phyloP scores from a whole-genome alignment of 2,797 vertebrate species.

The Kryptolebias ocellatus region DNA sequence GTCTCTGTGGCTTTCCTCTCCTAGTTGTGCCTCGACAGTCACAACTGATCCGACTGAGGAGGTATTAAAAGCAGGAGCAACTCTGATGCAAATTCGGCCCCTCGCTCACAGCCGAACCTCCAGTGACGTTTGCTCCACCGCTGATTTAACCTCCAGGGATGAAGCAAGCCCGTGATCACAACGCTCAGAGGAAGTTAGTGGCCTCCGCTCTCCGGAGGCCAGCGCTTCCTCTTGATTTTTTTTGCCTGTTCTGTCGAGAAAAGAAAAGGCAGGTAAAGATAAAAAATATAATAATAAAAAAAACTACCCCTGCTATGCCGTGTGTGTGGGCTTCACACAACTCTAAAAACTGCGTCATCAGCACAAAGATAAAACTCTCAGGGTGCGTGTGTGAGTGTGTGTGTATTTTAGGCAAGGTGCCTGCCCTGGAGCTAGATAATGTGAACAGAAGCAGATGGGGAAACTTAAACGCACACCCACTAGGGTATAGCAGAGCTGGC shows the following conservation, averaged over 20 bases:
- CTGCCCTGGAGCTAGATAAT: slow-evolving; percentile 83
- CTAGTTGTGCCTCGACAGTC: slow-evolving; percentile 36
- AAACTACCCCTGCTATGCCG: slow-evolving; percentile 69
- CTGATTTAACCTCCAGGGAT: slow-evolving; percentile 76
- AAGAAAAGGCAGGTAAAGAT: slow-evolving; percentile 74
- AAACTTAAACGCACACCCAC: slow-evolving; percentile 82
- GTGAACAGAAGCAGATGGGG: slow-evolving; percentile 83
- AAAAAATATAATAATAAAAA: slow-evolving; percentile 49
- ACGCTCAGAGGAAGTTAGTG: slow-evolving; percentile 79
- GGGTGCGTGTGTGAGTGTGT: slow-evolving; percentile 44
- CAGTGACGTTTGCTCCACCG: slow-evolving; percentile 66
- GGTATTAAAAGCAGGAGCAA: slow-evolving; percentile 38
- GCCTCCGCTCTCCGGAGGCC: slow-evolving; percentile 77
- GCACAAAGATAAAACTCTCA: slow-evolving; percentile 78
- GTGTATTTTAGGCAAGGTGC: slow-evolving; percentile 80
- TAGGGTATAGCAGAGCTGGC: slow-evolving; percentile 82
- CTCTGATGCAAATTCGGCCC: slow-evolving; percentile 72
- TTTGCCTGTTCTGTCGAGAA: slow-evolving; percentile 66
- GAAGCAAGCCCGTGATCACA: slow-evolving; percentile 70
- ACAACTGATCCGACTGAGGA: slow-evolving; percentile 49
- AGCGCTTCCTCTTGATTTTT: slow-evolving; percentile 76
- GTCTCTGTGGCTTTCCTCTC: slow-evolving; percentile 34
- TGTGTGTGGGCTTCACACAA: slow-evolving; percentile 81
- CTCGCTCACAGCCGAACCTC: slow-evolving; percentile 47
- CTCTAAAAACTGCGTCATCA: slow-evolving; percentile 81